Evolutionary conservation across 2,113 vertebrate genomes (phyloP).

Genomic region (Boulengeromyrus knoepffleri): DNA sequence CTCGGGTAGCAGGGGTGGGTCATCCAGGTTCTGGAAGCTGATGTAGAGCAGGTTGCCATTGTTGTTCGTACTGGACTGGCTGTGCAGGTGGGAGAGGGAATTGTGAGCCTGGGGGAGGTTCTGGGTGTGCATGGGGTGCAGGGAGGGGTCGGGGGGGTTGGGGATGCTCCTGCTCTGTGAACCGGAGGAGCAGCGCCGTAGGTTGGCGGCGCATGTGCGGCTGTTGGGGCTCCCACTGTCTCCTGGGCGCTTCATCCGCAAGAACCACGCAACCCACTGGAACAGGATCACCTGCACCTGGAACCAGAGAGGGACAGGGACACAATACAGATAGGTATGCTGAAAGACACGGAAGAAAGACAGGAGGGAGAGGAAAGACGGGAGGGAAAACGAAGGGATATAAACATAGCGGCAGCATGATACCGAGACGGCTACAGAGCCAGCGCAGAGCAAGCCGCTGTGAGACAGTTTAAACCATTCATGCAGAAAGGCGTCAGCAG

Average conservation of each 20-base stretch:
- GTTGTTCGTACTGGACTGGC: conserved; percentile 57
- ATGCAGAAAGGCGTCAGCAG: background rate
- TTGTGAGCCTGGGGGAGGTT: conserved; percentile 46
- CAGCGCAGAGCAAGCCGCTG: background rate
- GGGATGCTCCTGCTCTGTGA: conserved; percentile 61
- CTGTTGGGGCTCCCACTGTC: conserved; percentile 54
- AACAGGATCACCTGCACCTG: conserved; percentile 63
- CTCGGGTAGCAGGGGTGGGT: conserved; percentile 49
- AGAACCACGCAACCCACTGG: conserved; percentile 70
- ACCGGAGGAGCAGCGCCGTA: conserved; percentile 62
- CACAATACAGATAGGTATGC: background rate
- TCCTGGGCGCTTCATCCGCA: conserved; percentile 69
- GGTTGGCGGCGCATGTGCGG: conserved; percentile 56
- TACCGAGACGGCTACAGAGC: background rate
- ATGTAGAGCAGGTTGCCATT: conserved; percentile 66
- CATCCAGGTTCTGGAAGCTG: conserved; percentile 64
- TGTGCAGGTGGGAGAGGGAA: conserved; percentile 44
- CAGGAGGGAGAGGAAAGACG: background rate
- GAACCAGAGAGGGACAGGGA: background rate
- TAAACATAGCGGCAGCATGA: background rate
- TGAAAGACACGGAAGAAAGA: background rate
- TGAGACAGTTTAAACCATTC: background rate
- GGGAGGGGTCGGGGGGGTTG: conserved; percentile 44
- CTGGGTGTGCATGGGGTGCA: conserved; percentile 57
- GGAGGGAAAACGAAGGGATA: background rate